Evolutionary conservation across 2,797 vertebrate species (phyloP).

Genomic region (Tenualosa ilisha): DNA sequence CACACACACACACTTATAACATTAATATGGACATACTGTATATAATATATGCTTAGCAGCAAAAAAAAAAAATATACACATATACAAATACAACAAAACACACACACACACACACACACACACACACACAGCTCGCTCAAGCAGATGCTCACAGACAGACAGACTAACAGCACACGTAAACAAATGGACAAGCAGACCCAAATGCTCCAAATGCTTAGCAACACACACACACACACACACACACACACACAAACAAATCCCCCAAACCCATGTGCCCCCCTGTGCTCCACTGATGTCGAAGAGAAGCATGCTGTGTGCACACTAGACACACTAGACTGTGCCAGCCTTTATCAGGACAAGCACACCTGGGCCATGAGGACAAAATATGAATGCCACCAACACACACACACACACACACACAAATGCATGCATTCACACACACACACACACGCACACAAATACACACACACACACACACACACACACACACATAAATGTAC

Average conservation of each 20-base stretch:
- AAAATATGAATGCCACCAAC: not conserved
- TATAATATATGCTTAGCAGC: no score
- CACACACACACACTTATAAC: not conserved
- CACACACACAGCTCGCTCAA: not conserved
- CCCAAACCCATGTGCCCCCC: not conserved
- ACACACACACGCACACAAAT: constrained; percentile 8
- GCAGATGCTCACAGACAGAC: not conserved
- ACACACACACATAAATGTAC: not conserved
- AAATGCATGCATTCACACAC: not conserved
- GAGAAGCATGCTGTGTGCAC: not conserved
- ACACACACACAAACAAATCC: not conserved
- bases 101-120: not conserved
- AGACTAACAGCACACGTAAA: not conserved
- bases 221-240: not conserved
- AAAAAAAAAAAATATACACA: not conserved
- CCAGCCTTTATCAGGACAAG: not conserved
- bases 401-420: not conserved
- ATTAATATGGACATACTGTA: no score
- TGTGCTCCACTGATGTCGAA: not conserved
- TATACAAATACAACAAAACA: not conserved
- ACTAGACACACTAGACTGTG: not conserved
- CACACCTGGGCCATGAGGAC: no score
- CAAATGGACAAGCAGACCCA: no score
- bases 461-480: not conserved
- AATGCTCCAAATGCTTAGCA: not conserved